These are phyloP conservation scores for Sylvietta virens DNA, from an alignment of 2,113 vertebrate genomes.

Conservation along the genomic window DNA sequence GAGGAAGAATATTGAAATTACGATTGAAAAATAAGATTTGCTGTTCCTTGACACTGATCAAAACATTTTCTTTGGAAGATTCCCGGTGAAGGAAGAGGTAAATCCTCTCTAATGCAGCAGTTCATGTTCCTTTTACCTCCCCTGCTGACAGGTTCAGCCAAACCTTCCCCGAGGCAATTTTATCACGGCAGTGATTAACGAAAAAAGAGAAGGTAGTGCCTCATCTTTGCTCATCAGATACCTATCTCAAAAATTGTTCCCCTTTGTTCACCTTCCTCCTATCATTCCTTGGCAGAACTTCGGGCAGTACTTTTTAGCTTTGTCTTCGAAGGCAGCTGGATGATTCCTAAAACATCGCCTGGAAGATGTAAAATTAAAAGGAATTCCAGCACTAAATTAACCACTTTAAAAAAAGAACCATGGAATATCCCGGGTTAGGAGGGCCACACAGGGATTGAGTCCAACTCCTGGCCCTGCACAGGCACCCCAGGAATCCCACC, in stretches of 20 bases:
- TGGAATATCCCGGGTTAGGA: not conserved
- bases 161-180: not conserved
- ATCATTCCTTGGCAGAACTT: not conserved
- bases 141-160: not conserved
- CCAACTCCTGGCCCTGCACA: not conserved
- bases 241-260: not conserved
- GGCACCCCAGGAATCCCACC: not conserved
- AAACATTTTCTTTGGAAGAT: not conserved
- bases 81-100: not conserved
- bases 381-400: not conserved
- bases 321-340: not conserved
- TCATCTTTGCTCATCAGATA: conserved; percentile 1
- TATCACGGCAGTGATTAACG: not conserved
- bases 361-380: not conserved
- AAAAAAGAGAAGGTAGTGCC: not conserved
- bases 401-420: rapidly evolving
- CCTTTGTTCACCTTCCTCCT: not conserved
- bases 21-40: not conserved
- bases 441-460: not conserved
- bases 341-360: rapidly evolving
- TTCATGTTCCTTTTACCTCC: not conserved
- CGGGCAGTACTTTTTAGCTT: not conserved
- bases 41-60: not conserved
- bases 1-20: not conserved
- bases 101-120: not conserved